Evolutionary conservation across 2,113 vertebrate genomes (phyloP).

Genomic region (Sialia sialis): DNA sequence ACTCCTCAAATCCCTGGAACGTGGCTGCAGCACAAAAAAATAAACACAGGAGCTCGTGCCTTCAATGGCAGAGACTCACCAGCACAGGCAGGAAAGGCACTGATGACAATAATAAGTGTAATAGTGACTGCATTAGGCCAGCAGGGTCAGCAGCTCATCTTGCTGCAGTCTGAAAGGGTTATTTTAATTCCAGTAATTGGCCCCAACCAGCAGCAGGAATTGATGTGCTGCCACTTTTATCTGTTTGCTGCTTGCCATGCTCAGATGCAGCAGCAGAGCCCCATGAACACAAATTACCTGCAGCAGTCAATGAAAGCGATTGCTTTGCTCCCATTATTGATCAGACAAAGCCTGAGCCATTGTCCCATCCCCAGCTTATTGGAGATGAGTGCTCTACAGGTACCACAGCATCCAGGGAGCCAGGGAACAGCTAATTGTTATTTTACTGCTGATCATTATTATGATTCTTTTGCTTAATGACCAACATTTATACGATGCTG

Average conservation of each 20-base stretch:
- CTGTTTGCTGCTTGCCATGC: neutral
- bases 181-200: constrained; percentile 49
- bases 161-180: constrained; percentile 4
- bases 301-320: constrained; percentile 8
- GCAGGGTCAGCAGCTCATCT: constrained; percentile 1
- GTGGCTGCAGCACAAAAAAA: neutral
- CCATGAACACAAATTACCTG: constrained; percentile 5
- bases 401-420: neutral
- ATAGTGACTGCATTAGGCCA: neutral
- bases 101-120: neutral
- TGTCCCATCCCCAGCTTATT: neutral
- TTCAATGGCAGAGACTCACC: neutral
- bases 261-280: neutral
- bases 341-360: neutral
- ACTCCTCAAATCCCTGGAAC: neutral
- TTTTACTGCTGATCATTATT: neutral
- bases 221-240: neutral
- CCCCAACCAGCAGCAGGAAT: neutral
- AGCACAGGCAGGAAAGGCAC: neutral
- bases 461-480: constrained; percentile 19
- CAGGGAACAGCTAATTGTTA: neutral
- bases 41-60: fast-evolving
- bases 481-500: neutral
- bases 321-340: constrained; percentile 1
- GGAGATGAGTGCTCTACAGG: neutral